A percentile compares a stretch with the other conserved stretches of the same genome.
These are phyloP conservation scores for Rhinatrema bivittatum DNA, from an alignment of 2,797 vertebrate species.

Conservation along the genomic window DNA sequence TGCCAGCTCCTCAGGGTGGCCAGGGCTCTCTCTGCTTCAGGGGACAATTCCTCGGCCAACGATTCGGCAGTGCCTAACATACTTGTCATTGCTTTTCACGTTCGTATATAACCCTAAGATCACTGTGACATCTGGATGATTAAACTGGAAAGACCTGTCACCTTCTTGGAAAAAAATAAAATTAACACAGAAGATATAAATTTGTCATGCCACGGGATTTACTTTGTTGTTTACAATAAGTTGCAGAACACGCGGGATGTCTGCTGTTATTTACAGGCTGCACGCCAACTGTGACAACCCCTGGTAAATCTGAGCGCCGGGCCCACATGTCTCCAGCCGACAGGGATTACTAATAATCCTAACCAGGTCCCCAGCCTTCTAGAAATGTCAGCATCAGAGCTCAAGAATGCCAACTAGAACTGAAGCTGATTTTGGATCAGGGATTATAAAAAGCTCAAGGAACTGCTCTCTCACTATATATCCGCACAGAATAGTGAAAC, in stretches of 20 bases:
- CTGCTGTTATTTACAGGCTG: constrained; percentile 52
- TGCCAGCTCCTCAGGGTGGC: constrained; percentile 39
- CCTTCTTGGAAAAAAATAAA: neutral
- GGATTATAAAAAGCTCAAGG: no score
- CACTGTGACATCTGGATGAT: constrained; percentile 13
- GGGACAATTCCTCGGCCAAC: constrained; percentile 32
- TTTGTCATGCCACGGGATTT: constrained; percentile 37
- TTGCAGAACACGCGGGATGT: constrained; percentile 36
- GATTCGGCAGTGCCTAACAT: constrained; percentile 29
- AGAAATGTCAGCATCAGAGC: no score
- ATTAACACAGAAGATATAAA: constrained; percentile 11
- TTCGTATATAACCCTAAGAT: constrained; percentile 21
- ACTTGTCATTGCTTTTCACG: constrained; percentile 13
- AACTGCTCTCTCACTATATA: no score
- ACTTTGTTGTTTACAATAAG: constrained; percentile 47
- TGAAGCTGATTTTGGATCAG: no score
- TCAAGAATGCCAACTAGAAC: no score
- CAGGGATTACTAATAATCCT: accelerated
- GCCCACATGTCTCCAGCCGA: neutral
- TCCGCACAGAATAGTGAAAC: no score
- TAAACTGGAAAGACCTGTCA: constrained; percentile 16
- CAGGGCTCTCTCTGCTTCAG: constrained; percentile 28
- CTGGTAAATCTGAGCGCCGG: constrained; percentile 44
- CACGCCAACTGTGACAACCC: constrained; percentile 52
- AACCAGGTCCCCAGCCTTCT: no score